These are phyloP conservation scores for Idaea biselata DNA, from an alignment of 2,888 invertebrate genomes.

Conservation along the genomic window DNA sequence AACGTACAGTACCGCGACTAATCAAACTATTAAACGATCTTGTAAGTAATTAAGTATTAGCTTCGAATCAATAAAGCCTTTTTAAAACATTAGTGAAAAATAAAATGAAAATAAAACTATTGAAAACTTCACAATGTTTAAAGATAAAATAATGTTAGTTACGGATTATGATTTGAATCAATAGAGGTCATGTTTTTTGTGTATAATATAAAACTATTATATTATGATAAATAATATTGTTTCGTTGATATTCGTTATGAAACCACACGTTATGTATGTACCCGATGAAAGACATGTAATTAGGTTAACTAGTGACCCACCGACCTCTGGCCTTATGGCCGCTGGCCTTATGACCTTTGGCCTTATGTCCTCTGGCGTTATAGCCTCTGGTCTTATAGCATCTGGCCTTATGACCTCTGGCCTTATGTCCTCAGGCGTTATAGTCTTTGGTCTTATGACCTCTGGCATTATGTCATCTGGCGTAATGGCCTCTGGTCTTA, in stretches of 20 bases:
- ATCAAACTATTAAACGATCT: constrained; percentile 75
- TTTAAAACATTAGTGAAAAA: constrained; percentile 73
- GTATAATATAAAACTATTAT: constrained; percentile 44
- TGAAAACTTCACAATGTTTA: constrained; percentile 74
- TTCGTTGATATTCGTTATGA: constrained; percentile 71
- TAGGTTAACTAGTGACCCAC: constrained; percentile 36
- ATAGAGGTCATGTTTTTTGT: constrained; percentile 68
- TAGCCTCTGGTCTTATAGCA: not conserved
- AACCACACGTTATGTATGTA: constrained; percentile 59
- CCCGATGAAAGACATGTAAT: constrained; percentile 78
- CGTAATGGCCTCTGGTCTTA: too few species aligned
- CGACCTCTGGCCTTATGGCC: not conserved
- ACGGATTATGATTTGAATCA: constrained; percentile 75
- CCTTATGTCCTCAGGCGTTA: too few species aligned
- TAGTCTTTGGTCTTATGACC: too few species aligned
- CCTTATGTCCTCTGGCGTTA: not conserved
- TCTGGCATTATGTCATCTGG: too few species aligned
- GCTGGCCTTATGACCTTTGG: not conserved
- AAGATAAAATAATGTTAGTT: constrained; percentile 67
- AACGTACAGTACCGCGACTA: constrained; percentile 51
- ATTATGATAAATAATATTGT: constrained; percentile 47
- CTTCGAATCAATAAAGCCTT: constrained; percentile 80
- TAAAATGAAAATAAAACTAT: constrained; percentile 57
- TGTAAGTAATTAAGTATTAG: constrained; percentile 81
- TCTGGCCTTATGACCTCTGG: too few species aligned